Conservation (phyloP, 1,140 invertebrate species). For the Diorhabda elongata region DNA sequence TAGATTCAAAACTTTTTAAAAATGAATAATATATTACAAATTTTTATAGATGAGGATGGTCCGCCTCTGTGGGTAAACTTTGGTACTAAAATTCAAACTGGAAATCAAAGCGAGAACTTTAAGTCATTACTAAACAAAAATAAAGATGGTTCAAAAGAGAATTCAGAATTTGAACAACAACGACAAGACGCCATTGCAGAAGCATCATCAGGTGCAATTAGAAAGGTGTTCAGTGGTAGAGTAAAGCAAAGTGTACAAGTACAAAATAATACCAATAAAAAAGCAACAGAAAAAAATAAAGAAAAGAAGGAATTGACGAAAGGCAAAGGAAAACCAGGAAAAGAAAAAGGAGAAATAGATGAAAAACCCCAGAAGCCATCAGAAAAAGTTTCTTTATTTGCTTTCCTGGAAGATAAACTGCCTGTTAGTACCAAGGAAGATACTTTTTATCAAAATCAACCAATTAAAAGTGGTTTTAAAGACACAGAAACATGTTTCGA, state of each 20-base stretch:
- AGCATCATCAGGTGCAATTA: slow-evolving; percentile 71
- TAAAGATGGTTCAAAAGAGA: slow-evolving; percentile 57
- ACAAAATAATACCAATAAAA: slow-evolving; percentile 63
- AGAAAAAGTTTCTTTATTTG: slow-evolving; percentile 80
- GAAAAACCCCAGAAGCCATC: slow-evolving; percentile 67
- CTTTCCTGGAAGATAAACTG: slow-evolving; percentile 81
- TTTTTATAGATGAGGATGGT: slow-evolving; percentile 33
- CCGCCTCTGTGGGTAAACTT: slow-evolving; percentile 75
- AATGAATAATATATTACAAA: not conserved
- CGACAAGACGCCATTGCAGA: slow-evolving; percentile 83
- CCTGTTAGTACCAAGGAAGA: slow-evolving; percentile 49
- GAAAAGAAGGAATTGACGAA: slow-evolving; percentile 48
- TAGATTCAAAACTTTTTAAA: no score
- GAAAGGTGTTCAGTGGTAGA: slow-evolving; percentile 73
- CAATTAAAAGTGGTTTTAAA: slow-evolving; percentile 14
- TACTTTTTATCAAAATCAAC: slow-evolving; percentile 13
- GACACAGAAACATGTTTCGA: not conserved
- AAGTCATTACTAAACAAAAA: slow-evolving; percentile 65
- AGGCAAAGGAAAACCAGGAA: slow-evolving; percentile 38
- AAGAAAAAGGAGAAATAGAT: slow-evolving; percentile 55
- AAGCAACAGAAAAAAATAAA: slow-evolving; percentile 35
- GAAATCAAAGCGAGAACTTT: slow-evolving; percentile 62
- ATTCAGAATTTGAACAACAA: slow-evolving; percentile 80
- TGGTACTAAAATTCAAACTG: slow-evolving; percentile 68
- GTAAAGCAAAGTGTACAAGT: slow-evolving; percentile 63